Conservation (phyloP, 1,140 invertebrate species). For the Drosophila rufa region DNA sequence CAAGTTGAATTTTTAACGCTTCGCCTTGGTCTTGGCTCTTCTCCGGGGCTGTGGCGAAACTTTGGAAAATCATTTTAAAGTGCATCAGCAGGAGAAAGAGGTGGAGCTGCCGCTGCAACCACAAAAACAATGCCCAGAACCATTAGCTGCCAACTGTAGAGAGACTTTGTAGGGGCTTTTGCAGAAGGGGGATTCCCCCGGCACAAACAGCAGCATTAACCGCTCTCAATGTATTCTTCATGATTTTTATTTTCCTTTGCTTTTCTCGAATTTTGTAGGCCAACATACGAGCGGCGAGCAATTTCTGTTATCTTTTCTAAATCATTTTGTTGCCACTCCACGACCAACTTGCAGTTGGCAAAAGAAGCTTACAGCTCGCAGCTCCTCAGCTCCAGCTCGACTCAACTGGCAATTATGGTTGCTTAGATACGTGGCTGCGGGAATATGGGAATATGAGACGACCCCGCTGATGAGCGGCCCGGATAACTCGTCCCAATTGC, state of each 20-base stretch:
- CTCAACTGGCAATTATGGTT: conserved; percentile 74
- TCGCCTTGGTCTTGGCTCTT: conserved; percentile 40
- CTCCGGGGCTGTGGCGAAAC: conserved; percentile 48
- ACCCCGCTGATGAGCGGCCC: conserved; percentile 22
- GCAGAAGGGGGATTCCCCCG: neutral
- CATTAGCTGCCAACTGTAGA: conserved; percentile 46
- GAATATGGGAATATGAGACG: conserved; percentile 28
- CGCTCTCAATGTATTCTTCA: conserved; percentile 74
- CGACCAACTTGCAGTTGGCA: conserved; percentile 43
- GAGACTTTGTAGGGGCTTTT: neutral
- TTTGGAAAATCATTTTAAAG: conserved; percentile 78
- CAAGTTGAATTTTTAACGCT: conserved; percentile 76
- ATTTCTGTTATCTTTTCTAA: conserved; percentile 79
- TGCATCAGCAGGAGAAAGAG: conserved; percentile 62
- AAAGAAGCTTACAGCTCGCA: conserved; percentile 28
- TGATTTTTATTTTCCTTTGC: conserved; percentile 69
- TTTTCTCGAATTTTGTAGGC: conserved; percentile 71
- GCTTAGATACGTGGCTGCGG: conserved; percentile 63
- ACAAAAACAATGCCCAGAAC: conserved; percentile 49
- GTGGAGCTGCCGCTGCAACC: conserved; percentile 54
- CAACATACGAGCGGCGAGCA: conserved; percentile 61
- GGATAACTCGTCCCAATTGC: conserved; percentile 13
- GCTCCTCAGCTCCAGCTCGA: conserved; percentile 16
- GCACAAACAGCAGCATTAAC: conserved; percentile 36
- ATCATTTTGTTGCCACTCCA: conserved; percentile 77